Evolutionary conservation across 2,113 vertebrate genomes (phyloP), one percentile per base, ranked within the genome.

Genomic region (Morphnarchus princeps): DNA sequence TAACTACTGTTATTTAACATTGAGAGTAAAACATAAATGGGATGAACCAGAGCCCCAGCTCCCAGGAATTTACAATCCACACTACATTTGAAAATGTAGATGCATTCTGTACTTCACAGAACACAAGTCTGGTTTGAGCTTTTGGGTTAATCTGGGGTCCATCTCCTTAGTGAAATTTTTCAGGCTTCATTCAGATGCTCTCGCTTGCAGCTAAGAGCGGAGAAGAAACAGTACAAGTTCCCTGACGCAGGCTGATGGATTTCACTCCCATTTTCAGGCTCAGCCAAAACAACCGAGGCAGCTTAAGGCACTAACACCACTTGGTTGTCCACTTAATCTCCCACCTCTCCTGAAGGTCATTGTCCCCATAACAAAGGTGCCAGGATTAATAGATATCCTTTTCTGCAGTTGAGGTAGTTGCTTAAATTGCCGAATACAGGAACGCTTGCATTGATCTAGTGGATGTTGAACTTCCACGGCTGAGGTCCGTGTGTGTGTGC

Each of bases 401-500:
- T n/a, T 31, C 43, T 1, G 1, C 11, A 31, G 34, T 2, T 55
- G 28, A 79, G 52, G 9, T 29, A 49, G 40, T 52, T 74, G 29
- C 25, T 78, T 47, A 72, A 76, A 65, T 63, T 85, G 40, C 18
- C 0, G 2, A 50, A 69, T 79, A 29, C 10, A 8, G 54, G 24
- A 49, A 54, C 0, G 2, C 0, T 13, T 1, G 4, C 6, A 1
- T 73, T 57, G 49, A n/a, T 72, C 26, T 12, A 38, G 55, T 31
- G 10, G 26, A 25, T 52, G 31, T 16, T 76, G 78, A 54, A 29
- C 24, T 71, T 42, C 17, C 3, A 1, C 11, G 25, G 19, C 73
- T 42, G 58, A 61, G 11, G 16, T 79, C 26, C 0, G 4, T 1
- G 3, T 10, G 3, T 10, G 4, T 0, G 0, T 54, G 31, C 9